phyloP scores from a whole-genome alignment of 1,140 invertebrate species.

The Drosophila pseudoobscura region DNA sequence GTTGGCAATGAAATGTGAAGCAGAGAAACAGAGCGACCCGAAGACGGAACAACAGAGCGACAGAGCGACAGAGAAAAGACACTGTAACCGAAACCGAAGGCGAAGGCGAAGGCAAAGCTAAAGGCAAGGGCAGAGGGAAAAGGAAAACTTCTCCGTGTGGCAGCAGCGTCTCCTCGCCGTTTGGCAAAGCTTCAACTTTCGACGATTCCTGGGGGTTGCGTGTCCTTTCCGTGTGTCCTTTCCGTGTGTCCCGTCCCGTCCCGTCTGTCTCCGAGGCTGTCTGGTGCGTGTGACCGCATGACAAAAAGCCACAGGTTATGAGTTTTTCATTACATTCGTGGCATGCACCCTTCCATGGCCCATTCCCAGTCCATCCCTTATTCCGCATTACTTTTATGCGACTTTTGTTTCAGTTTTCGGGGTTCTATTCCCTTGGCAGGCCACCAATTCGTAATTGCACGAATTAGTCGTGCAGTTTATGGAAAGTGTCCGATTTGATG shows the following conservation, averaged over 20 bases:
- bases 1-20: slow-evolving; percentile 69
- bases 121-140: not conserved
- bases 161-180: not conserved
- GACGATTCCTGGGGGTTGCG: slow-evolving; percentile 27
- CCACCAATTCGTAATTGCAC: slow-evolving; percentile 52
- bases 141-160: slow-evolving; percentile 33
- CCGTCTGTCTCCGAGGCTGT: not conserved
- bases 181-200: slow-evolving; percentile 31
- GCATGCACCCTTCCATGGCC: slow-evolving; percentile 23
- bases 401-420: slow-evolving; percentile 51
- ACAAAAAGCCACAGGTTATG: slow-evolving; percentile 78
- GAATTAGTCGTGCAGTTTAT: slow-evolving; percentile 36
- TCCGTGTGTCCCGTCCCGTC: not conserved
- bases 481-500: slow-evolving; percentile 32
- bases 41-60: not conserved
- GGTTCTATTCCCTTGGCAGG: slow-evolving; percentile 48
- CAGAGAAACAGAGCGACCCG: slow-evolving; percentile 13
- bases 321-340: slow-evolving; percentile 72
- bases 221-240: slow-evolving; percentile 10
- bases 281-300: slow-evolving; percentile 72
- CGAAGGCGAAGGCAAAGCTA: too few relatives aligned
- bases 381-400: slow-evolving; percentile 44
- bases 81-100: slow-evolving; percentile 26
- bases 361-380: not conserved
- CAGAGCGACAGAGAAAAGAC: slow-evolving; percentile 1